Evolutionary conservation across 2,888 invertebrate species (phyloP).

Genomic region (Phasia obesa): DNA sequence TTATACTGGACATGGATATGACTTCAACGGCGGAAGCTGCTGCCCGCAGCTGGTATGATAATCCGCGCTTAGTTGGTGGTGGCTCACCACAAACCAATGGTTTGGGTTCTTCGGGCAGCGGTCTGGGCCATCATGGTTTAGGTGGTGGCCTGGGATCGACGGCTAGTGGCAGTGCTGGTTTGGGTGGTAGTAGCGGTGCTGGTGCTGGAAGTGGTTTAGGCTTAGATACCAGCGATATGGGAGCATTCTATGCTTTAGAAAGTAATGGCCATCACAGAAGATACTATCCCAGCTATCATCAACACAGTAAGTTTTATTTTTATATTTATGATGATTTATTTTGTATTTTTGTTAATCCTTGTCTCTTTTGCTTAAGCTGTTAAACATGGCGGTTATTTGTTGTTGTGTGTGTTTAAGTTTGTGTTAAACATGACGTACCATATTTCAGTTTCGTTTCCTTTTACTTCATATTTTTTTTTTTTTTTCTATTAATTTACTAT

Average conservation of each 20-base stretch:
- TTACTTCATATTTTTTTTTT: conserved; percentile 18
- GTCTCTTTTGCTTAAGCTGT: conserved; percentile 30
- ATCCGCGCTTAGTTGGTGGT: conserved; percentile 81
- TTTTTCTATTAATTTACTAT: conserved; percentile 56
- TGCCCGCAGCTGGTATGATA: conserved; percentile 83
- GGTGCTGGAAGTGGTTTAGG: conserved; percentile 77
- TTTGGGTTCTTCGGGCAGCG: conserved; percentile 78
- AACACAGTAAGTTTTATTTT: conserved; percentile 80
- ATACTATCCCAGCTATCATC: conserved; percentile 83
- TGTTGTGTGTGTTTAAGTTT: conserved; percentile 36
- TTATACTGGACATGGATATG: conserved; percentile 83
- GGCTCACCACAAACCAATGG: conserved; percentile 82
- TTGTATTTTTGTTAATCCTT: conserved; percentile 12
- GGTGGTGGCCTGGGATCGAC: conserved; percentile 80
- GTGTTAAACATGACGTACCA: conserved; percentile 57
- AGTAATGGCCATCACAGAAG: conserved; percentile 82
- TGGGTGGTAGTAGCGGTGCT: conserved; percentile 76
- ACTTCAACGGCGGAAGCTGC: conserved; percentile 83
- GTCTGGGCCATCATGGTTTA: conserved; percentile 80
- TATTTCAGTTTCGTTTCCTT: conserved; percentile 13
- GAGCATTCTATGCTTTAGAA: conserved; percentile 82
- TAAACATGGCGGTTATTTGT: conserved; percentile 31
- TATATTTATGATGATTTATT: background rate
- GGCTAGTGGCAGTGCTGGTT: conserved; percentile 78
- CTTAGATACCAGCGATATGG: conserved; percentile 82